Base-by-base conservation (phyloP, 92 coral and sea anemone species). In the Heteractis magnifica region DNA sequence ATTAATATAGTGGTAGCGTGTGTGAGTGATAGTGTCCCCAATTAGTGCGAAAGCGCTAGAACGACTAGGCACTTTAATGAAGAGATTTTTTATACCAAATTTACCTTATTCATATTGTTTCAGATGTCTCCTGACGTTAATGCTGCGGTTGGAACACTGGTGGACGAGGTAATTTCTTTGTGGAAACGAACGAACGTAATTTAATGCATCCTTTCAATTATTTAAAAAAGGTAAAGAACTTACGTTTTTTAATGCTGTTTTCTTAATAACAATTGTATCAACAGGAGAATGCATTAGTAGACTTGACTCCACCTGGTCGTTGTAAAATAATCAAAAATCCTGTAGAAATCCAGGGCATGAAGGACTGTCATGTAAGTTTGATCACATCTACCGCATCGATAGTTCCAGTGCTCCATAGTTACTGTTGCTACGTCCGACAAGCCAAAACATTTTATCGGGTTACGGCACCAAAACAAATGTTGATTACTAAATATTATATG, bases 321-420 rank as follows among this genome's bases (percentile, higher is more conserved):
- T 85, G 89, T 76, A 95, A 95, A 87, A 88, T 91, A 5, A 78
- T 85, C 48, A 95, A 95, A 82, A 95, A 95, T 76, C 71, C 89
- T 18, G 76, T 81, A 5, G 98, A 95, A 74, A 85, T 90, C 20
- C 20, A 87, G 53, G 97, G 97, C 71, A 95, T 95, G 98, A 89
- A 90, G 85, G 83, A 89, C 15, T 95, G 97, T 23, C 50, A 92
- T 71, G 98, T 95, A 91, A 56, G 98, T 84, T 20, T 10, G 52
- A 0, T 14, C 8, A 14, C 50, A 0, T 62, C 6, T 18, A 4
- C 3, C 3, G 44, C 44, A 34, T 34, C 44, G 44, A 1, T 34
- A 34, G 44, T 34, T 34, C 44, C 44, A 34, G 0, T 34, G 44
- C 44, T 34, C 1, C 44, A 34, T 34, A 34, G 44, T 34, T 34